Evolutionary conservation across 2,888 invertebrate genomes (phyloP), one percentile per base, ranked within the genome.

Genomic region (Eupithecia subfuscata): DNA sequence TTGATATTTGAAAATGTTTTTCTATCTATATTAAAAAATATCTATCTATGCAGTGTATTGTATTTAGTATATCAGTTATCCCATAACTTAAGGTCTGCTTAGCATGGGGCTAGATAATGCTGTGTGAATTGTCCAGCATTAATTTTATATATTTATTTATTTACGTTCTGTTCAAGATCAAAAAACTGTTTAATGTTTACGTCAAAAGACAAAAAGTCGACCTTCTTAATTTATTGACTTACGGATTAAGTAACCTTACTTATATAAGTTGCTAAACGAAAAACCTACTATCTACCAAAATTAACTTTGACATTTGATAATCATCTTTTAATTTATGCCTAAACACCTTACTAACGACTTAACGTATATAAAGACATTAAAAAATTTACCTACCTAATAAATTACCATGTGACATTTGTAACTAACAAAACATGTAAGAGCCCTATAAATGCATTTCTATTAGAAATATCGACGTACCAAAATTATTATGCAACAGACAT

Each of bases 301-400:
- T 60, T 60, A 4, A 65, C 18, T 37, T 63, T 63, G 71, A 75
- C 52, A 67, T 76, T 76, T 78, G 64, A 75, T 71, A 77, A 74
- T 74, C 72, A 81, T 76, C 78, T 70, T 80, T 60, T 25, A 80
- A 81, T 81, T 80, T 78, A 81, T 79, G 75, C n/a, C 56, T 78
- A 72, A 74, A 30, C 69, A 67, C 56, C 76, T 78, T 65, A 74
- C 77, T 79, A 79, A 60, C 76, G 73, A 75, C 63, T 69, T 75
- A 69, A 75, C 74, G 78, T 80, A 80, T 80, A 80, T 80, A 75
- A 79, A 81, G 78, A 79, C 80, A 78, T 80, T 75, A 79, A 80
- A 79, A 75, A 77, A 78, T 80, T 81, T 76, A 81, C 81, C 73
- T 77, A 75, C 67, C 70, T 74, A 79, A 79, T 79, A 81, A 81